Evolutionary conservation across 2,113 vertebrate genomes (phyloP).

Genomic region (Tenebrosternarchus preto): DNA sequence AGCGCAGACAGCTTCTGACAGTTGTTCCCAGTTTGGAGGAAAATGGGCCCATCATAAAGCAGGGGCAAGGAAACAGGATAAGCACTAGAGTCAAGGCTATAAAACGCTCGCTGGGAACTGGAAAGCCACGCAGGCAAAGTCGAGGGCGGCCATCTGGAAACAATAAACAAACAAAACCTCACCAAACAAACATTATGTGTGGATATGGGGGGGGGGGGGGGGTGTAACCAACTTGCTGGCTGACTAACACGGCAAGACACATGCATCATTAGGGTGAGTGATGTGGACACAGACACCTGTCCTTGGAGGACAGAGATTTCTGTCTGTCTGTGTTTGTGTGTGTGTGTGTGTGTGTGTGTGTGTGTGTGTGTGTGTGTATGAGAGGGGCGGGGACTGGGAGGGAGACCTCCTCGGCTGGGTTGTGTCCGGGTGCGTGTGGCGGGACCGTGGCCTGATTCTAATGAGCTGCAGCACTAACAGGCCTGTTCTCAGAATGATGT

Average conservation of each 20-base stretch:
- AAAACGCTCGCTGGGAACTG: constrained; percentile 81
- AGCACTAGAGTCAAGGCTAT: constrained; percentile 78
- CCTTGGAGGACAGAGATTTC: constrained; percentile 66
- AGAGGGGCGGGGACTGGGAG: constrained; percentile 43
- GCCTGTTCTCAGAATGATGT: constrained; percentile 68
- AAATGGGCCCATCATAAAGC: constrained; percentile 77
- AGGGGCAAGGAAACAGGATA: constrained; percentile 78
- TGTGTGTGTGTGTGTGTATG: constrained; percentile 60
- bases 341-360: constrained; percentile 60
- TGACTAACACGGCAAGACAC: constrained; percentile 36
- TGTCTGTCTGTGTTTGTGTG: constrained; percentile 63
- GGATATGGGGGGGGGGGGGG: background rate
- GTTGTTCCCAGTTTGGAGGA: constrained; percentile 75
- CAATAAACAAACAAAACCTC: constrained; percentile 83
- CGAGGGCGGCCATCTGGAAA: constrained; percentile 82
- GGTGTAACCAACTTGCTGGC: constrained; percentile 29
- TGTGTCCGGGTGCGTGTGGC: constrained; percentile 57
- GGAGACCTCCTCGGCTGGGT: too few relatives aligned
- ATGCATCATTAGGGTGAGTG: constrained; percentile 70
- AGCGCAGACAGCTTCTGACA: constrained; percentile 69
- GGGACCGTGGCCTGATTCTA: constrained; percentile 70
- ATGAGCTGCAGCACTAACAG: constrained; percentile 73
- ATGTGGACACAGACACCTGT: constrained; percentile 64
- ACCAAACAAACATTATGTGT: constrained; percentile 74
- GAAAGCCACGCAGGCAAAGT: constrained; percentile 81